Base-by-base conservation (phyloP, 2,888 invertebrate genomes). In the Galerucella calmariensis region DNA sequence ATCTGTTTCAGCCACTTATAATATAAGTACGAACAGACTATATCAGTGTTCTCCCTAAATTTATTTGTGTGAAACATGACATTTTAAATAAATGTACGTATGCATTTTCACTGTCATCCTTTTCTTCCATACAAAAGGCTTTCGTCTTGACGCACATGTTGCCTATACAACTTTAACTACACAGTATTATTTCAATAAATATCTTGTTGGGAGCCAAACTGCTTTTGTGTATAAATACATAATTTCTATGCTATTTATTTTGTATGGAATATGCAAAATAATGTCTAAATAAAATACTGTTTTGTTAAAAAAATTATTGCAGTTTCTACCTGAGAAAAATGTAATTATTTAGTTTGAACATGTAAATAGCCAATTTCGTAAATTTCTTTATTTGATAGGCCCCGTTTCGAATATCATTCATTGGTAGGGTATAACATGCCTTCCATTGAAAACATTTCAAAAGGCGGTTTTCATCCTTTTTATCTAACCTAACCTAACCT, bases 401-500 rank as follows among this genome's bases (percentile, higher is more conserved):
- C 20, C 20, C 20, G 9, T 20, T 56, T 56, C 20, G 6, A 16
- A 56, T 56, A n/a, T 20, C 56, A 56, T 56, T 20, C 56, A 56
- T 56, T 56, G 56, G 56, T 20, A 27, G 27, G 27, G 27, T 27
- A 27, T 27, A 27, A 27, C 3, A 56, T 56, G 10, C 20, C 56
- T 16, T 56, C 16, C 61, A 61, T 61, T 24, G 16, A 58, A 58
- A 58, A 58, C 58, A n/a, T 11, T 20, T 61, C 61, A 14, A 61
- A 61, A 61, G 56, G 61, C 61, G 61, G 61, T 61, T 61, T 35
- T 35, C 35, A n/a, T 0, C n/a, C 35, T 61, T 61, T 61, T 61
- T 35, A 61, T 61, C n/a, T n/a, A n/a, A n/a, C n/a, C 61, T 27
- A 61, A 35, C 35, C 27, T 27, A 35, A 61, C 24, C 61, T n/a